These are phyloP conservation scores for Clepsis dumicolana DNA, from an alignment of 2,888 invertebrate genomes.

Conservation along the genomic window DNA sequence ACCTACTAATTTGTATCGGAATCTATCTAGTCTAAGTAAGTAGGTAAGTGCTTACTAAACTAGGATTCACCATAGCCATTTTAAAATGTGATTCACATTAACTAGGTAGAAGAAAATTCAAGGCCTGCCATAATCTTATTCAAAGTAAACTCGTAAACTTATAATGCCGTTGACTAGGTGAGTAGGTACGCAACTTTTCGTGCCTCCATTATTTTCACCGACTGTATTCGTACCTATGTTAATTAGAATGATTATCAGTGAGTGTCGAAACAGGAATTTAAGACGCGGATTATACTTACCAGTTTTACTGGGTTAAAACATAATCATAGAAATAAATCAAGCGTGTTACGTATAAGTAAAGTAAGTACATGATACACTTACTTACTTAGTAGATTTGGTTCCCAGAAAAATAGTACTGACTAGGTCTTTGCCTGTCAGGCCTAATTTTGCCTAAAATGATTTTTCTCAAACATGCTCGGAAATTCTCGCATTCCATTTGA, in stretches of 20 bases:
- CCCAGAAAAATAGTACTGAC: background rate
- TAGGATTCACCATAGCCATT: background rate
- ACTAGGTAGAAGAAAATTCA: background rate
- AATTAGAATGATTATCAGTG: conserved; percentile 7
- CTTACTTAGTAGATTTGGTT: background rate
- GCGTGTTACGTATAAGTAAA: conserved; percentile 9
- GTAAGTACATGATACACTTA: no score
- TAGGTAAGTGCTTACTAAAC: no score
- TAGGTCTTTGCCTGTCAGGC: no score
- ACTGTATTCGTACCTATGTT: background rate
- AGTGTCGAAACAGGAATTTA: conserved; percentile 6
- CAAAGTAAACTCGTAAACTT: background rate
- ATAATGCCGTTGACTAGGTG: background rate
- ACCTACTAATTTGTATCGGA: background rate
- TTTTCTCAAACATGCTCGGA: no score
- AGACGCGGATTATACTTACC: conserved; percentile 4
- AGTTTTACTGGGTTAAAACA: background rate
- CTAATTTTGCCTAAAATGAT: no score
- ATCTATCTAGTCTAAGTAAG: no score
- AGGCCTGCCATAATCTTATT: background rate
- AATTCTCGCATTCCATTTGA: no score
- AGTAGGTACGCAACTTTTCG: background rate
- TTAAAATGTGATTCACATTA: background rate
- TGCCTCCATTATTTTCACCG: background rate
- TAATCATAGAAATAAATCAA: background rate